phyloP scores from a whole-genome alignment of 2,888 invertebrate species.

The Druceiella hillmani region DNA sequence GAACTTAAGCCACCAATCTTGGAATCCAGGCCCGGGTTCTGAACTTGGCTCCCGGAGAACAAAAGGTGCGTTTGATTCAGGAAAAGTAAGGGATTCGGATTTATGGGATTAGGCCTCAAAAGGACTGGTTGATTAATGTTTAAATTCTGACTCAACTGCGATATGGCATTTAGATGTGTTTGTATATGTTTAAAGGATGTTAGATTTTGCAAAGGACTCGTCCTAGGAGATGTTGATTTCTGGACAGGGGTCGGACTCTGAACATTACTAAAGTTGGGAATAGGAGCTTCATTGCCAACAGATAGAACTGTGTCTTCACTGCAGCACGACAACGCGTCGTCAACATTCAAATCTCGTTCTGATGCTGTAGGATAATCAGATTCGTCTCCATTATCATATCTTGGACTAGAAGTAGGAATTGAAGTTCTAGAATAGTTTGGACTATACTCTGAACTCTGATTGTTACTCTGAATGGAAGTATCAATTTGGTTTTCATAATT shows the following conservation, averaged over 20 bases:
- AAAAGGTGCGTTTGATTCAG: slow-evolving; percentile 44
- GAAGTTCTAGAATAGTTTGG: slow-evolving; percentile 7
- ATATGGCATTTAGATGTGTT: slow-evolving; percentile 62
- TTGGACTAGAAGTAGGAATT: slow-evolving; percentile 27
- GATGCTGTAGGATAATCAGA: slow-evolving; percentile 25
- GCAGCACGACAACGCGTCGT: slow-evolving; percentile 59
- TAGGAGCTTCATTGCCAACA: slow-evolving; percentile 70
- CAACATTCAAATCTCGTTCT: slow-evolving; percentile 40
- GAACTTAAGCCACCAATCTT: too few species aligned
- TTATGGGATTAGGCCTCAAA: slow-evolving; percentile 43
- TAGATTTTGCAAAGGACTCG: slow-evolving; percentile 33
- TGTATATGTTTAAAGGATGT: slow-evolving; percentile 62
- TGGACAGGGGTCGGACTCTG: slow-evolving; percentile 17
- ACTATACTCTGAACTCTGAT: too few species aligned
- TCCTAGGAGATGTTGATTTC: slow-evolving; percentile 28
- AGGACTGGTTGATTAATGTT: slow-evolving; percentile 42
- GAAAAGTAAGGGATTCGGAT: slow-evolving; percentile 48
- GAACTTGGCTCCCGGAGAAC: too few species aligned
- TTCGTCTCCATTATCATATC: slow-evolving; percentile 36
- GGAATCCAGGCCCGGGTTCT: too few species aligned
- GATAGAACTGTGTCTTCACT: slow-evolving; percentile 77
- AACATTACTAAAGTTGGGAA: slow-evolving; percentile 32
- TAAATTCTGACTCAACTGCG: slow-evolving; percentile 54
- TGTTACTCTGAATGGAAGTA: too few species aligned
- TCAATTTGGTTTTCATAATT: slow-evolving; percentile 34